phyloP scores from a whole-genome alignment of 1,140 invertebrate species.

The Pararge aegeria region DNA sequence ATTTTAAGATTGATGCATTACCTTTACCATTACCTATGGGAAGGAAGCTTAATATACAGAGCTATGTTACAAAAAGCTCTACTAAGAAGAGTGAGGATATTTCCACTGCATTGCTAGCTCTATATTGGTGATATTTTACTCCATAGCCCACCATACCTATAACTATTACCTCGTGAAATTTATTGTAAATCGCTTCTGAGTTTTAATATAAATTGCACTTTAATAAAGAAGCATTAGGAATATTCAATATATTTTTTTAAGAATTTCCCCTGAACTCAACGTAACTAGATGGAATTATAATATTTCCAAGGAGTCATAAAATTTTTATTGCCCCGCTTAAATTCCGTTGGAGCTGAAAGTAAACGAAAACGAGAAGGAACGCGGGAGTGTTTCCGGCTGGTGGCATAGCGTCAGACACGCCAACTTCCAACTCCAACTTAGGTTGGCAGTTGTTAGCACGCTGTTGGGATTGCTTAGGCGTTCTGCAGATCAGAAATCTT shows the following conservation, averaged over 20 bases:
- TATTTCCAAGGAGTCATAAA: conserved; percentile 17
- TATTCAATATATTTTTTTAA: not conserved
- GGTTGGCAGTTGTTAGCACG: no score
- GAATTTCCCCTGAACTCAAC: conserved; percentile 6
- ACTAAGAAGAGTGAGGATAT: no score
- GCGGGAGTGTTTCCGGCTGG: not conserved
- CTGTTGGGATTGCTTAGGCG: no score
- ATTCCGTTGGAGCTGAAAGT: conserved; percentile 30
- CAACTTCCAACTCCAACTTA: not conserved
- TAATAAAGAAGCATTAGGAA: not conserved
- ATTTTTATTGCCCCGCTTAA: conserved; percentile 31
- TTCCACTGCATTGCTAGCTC: no score
- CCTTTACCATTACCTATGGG: no score
- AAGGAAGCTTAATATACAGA: no score
- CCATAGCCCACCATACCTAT: no score
- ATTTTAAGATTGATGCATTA: no score
- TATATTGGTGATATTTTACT: no score
- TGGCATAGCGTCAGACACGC: not conserved
- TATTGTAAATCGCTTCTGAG: not conserved
- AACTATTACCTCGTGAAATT: not conserved
- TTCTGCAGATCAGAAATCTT: no score
- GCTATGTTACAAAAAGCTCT: no score
- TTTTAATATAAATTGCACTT: not conserved
- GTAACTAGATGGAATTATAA: conserved; percentile 19
- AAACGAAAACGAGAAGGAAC: conserved; percentile 25